Base-by-base conservation (phyloP, 2,888 invertebrate genomes). In the Entomobrya proxima region DNA sequence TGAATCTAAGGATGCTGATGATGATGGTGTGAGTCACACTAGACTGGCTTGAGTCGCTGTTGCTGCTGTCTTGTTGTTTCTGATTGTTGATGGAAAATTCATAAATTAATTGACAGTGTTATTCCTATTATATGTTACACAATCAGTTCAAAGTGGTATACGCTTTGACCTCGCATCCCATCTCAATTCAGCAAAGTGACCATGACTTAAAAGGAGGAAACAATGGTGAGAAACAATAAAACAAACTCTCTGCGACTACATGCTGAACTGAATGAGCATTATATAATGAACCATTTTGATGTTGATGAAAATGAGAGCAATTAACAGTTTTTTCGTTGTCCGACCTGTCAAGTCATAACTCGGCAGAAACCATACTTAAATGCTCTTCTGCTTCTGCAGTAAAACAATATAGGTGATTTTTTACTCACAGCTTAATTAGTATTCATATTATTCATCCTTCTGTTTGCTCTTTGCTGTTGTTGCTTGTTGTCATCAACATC, bases 201-300 rank as follows among this genome's bases (percentile, higher is more conserved):
- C 79, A 50, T 79, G 78, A 64, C 74, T 74, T 50, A 58, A 78
- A 78, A 30, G 44, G 50, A 64, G 74, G 74, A 74, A 74, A 79
- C 79, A 79, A 79, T 67, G 64, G 67, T 79, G 69, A 50, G 79
- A 79, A 67, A 35, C 35, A 50, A 64, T 32, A 47, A 74, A 50
- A 74, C 47, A 74, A 74, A 74, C 32, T 74, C 30, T 52, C 47
- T 50, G 52, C 15, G 32, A 35, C 35, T 3, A 40, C 72, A 7
- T 24, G 2, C 4, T 32, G 11, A 18, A 13, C 32, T 44, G 24
- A n/a, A n/a, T 27, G 27, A 72, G 30, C 30, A 72, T 13, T 44
- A 13, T 27, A 32, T 72, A 9, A 37, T 50, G 21, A 9, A 18
- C 18, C 6, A 47, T 15, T 4, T 30, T 21, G n/a, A 27, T 32